Evolutionary conservation across 2,113 vertebrate genomes (phyloP).

Genomic region (Podilymbus podiceps): DNA sequence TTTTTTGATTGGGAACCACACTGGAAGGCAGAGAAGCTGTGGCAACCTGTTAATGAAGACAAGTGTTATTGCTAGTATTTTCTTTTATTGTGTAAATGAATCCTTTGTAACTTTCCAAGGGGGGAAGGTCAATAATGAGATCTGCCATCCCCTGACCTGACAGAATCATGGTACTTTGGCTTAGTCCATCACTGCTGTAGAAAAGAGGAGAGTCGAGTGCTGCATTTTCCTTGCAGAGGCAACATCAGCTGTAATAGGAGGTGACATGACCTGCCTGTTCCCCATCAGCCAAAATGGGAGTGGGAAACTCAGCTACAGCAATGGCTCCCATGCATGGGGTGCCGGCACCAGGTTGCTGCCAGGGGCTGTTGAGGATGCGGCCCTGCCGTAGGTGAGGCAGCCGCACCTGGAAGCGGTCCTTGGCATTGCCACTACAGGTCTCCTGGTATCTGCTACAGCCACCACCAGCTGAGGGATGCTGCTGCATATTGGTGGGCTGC

Average conservation of each 20-base stretch:
- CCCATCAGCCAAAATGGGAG: neutral
- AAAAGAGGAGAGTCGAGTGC: neutral
- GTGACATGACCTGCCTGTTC: neutral
- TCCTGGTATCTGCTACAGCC: neutral
- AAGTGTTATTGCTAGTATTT: neutral
- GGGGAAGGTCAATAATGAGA: neutral
- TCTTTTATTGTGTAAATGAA: neutral
- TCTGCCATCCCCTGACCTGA: neutral
- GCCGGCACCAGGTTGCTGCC: neutral
- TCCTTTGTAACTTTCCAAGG: neutral
- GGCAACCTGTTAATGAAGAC: neutral
- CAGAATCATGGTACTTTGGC: neutral
- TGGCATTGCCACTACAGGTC: rapidly evolving
- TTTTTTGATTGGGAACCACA: neutral
- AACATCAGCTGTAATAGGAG: neutral
- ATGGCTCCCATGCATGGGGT: rapidly evolving
- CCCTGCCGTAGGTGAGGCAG: neutral
- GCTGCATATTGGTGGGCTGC: neutral
- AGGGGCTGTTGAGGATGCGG: neutral
- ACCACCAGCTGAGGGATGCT: neutral
- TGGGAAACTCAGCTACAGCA: neutral
- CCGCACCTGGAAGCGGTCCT: neutral
- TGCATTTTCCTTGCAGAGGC: neutral
- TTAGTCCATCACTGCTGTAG: neutral
- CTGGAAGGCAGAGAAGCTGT: neutral